Conservation (phyloP, 2,113 vertebrate genomes). For the Clinocottus analis region DNA sequence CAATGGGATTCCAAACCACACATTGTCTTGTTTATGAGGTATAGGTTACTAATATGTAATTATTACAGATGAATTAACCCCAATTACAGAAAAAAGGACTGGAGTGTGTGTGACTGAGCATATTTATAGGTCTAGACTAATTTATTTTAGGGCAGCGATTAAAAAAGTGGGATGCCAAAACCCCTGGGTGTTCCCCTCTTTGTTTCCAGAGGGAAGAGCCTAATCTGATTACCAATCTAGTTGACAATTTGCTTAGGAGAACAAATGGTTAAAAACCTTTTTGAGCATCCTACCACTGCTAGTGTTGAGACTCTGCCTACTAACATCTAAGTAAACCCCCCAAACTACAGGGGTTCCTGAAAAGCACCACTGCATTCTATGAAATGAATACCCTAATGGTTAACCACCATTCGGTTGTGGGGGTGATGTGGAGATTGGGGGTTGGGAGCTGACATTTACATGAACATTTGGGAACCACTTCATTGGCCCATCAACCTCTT, state of each 20-base stretch:
- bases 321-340: not conserved
- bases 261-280: not conserved
- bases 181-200: not conserved
- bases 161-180: not conserved
- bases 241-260: not conserved
- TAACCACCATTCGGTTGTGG: conserved; percentile 12
- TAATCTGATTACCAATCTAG: not conserved
- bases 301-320: not conserved
- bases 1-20: not conserved
- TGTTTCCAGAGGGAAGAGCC: not conserved
- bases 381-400: conserved; percentile 29
- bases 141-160: not conserved
- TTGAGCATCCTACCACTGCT: not conserved
- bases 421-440: conserved; percentile 21
- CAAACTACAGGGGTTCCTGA: not conserved
- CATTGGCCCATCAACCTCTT: not conserved
- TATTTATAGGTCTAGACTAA: not conserved
- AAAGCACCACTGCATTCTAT: not conserved
- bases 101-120: not conserved
- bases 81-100: not conserved
- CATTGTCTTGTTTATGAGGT: not conserved
- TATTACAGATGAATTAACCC: not conserved
- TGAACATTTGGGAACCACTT: conserved; percentile 31
- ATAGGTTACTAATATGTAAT: not conserved
- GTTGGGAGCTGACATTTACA: conserved; percentile 42